Evolutionary conservation across 1,140 invertebrate genomes (phyloP), one percentile per base, ranked within the genome.

Genomic region (Psix sp.): DNA sequence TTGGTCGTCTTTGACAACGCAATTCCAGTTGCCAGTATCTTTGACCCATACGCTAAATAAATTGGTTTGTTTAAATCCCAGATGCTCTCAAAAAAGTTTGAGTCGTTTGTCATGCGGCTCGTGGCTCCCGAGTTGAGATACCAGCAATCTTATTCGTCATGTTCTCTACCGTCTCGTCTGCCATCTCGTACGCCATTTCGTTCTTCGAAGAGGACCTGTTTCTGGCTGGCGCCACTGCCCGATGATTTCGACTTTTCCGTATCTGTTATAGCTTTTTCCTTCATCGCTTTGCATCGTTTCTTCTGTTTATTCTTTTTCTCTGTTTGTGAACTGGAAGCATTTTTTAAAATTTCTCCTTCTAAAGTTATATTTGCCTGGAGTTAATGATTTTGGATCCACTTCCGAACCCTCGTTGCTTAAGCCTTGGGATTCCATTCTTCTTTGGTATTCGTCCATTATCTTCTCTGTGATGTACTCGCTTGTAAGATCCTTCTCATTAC

Each of bases 401-500:
- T 63, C 39, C 5, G 26, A 42, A 5, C 35, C 9, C 2, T n/a
- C 4, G 62, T 3, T 18, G 11, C 20, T 14, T 13, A 21, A 40
- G 10, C 6, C 21, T 5, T 13, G 3, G 0, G 57, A 26, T 39
- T 72, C 67, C 1, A 5, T 18, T 13, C 59, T 13, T 11, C 54
- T 21, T 20, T 73, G 60, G n/a, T 54, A 60, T n/a, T 73, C 70
- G 11, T 73, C 54, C 21, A 73, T 9, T 0, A 66, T 60, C 33
- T 73, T 66, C 2, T 54, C 70, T 0, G 46, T 73, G 0, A 73
- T 60, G 51, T 73, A 73, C 49, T 78, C 72, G 0, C 78, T 9
- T 1, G 72, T 79, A 3, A 80, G 51, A 46, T 80, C 72, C 0
- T 43, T 45, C 48, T 76, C 77, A 1, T 72, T 18, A 49, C 77